A percentile compares a stretch with the other conserved stretches of the same genome.
phyloP scores from a whole-genome alignment of 2,888 invertebrate genomes.

The Elegia similella region DNA sequence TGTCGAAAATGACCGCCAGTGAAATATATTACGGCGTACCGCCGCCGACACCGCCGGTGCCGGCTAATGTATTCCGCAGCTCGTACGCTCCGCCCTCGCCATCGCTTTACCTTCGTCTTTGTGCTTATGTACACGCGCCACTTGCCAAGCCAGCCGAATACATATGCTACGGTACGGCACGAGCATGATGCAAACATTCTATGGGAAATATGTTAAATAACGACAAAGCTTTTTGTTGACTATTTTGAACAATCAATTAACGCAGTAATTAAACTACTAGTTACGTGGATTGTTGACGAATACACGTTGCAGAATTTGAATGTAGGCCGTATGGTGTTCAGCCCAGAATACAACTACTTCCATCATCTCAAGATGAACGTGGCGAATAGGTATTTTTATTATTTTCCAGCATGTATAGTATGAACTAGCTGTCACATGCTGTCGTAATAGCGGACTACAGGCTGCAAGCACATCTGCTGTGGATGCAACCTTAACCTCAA shows the following conservation, averaged over 20 bases:
- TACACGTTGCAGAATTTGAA: too few relatives aligned
- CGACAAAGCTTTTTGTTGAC: neutral
- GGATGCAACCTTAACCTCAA: too few relatives aligned
- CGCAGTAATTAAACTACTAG: neutral
- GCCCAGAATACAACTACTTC: too few relatives aligned
- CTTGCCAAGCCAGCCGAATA: conserved; percentile 25
- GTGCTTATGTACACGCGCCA: conserved; percentile 35
- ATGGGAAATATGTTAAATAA: conserved; percentile 26
- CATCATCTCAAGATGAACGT: too few relatives aligned
- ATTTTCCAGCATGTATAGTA: too few relatives aligned
- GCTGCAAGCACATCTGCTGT: too few relatives aligned
- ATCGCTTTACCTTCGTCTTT: conserved; percentile 52
- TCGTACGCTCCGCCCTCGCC: conserved; percentile 62
- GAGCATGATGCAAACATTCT: conserved; percentile 38
- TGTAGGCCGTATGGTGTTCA: too few relatives aligned
- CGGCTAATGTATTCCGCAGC: conserved; percentile 75
- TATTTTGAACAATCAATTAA: neutral
- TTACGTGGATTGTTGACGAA: neutral
- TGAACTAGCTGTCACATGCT: too few relatives aligned
- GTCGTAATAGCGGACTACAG: too few relatives aligned
- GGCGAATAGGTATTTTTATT: too few relatives aligned
- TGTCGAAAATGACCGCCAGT: conserved; percentile 81
- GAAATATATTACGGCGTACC: conserved; percentile 76
- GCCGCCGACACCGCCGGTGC: conserved; percentile 65
- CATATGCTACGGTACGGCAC: conserved; percentile 26